phyloP scores from a whole-genome alignment of 2,888 invertebrate species.

The Sesia apiformis region DNA sequence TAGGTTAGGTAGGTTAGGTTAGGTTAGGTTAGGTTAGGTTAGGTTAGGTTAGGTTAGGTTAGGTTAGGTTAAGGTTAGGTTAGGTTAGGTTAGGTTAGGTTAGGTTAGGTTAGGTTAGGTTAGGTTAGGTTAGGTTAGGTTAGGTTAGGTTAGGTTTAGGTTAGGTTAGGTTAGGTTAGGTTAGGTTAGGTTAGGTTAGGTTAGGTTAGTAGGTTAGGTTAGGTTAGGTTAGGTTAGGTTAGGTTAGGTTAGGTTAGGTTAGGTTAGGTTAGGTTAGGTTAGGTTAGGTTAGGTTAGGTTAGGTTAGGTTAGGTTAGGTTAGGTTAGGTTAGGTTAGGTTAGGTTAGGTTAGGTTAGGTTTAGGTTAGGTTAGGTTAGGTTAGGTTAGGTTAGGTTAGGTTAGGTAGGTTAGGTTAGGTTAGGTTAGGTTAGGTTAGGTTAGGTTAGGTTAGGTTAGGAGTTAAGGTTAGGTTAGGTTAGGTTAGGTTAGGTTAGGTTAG shows the following conservation, averaged over 20 bases:
- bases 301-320: slow-evolving; percentile 6
- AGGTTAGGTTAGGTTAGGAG: slow-evolving; percentile 14
- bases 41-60: no score
- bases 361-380: slow-evolving; percentile 8
- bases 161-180: no score
- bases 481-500: slow-evolving; percentile 17
- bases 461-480: slow-evolving; percentile 16
- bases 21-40: no score
- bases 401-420: slow-evolving; percentile 10
- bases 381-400: slow-evolving; percentile 8
- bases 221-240: neutral
- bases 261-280: slow-evolving; percentile 6
- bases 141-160: no score
- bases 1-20: no score
- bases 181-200: slow-evolving; percentile 2
- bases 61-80: no score
- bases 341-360: slow-evolving; percentile 1
- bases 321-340: slow-evolving; percentile 6
- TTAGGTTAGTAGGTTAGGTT: slow-evolving; percentile 1
- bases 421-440: slow-evolving; percentile 13
- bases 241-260: slow-evolving; percentile 6
- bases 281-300: slow-evolving; percentile 6
- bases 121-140: no score
- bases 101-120: no score
- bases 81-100: no score